These are phyloP conservation scores for Neoarius graeffei DNA, from an alignment of 2,113 vertebrate species.

Conservation along the genomic window DNA sequence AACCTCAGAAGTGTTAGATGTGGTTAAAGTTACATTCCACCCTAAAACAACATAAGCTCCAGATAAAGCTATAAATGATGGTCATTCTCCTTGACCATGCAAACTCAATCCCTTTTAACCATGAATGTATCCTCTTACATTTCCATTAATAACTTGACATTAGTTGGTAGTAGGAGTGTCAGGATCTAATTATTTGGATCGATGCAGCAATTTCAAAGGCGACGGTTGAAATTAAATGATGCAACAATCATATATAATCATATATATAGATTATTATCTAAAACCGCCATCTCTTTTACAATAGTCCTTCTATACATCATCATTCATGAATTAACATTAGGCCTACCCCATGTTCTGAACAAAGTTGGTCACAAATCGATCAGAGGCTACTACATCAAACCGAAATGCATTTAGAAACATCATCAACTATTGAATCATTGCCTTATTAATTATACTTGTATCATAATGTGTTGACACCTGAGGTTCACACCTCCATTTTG, in stretches of 20 bases:
- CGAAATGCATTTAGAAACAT: background rate
- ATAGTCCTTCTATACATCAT: background rate
- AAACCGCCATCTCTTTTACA: no score
- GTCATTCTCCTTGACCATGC: background rate
- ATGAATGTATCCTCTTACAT: background rate
- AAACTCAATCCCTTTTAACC: background rate
- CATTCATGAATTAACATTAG: background rate
- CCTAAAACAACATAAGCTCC: background rate
- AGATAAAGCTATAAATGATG: background rate
- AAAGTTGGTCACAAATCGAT: background rate
- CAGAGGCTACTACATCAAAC: background rate
- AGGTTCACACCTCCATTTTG: background rate
- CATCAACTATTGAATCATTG: background rate
- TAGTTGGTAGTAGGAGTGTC: background rate
- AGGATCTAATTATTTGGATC: background rate
- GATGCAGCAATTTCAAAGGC: background rate
- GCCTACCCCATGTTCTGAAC: background rate
- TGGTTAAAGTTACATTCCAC: constrained; percentile 7
- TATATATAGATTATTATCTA: background rate
- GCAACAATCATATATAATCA: background rate
- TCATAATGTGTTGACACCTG: background rate
- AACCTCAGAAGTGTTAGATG: constrained; percentile 4
- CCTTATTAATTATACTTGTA: background rate
- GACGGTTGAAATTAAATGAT: background rate
- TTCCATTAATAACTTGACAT: background rate